Percentiles rank a stretch among this genome's conserved stretches.
Conservation (phyloP, 92 coral and sea anemone species). For the Anthopleura xanthogrammica region DNA sequence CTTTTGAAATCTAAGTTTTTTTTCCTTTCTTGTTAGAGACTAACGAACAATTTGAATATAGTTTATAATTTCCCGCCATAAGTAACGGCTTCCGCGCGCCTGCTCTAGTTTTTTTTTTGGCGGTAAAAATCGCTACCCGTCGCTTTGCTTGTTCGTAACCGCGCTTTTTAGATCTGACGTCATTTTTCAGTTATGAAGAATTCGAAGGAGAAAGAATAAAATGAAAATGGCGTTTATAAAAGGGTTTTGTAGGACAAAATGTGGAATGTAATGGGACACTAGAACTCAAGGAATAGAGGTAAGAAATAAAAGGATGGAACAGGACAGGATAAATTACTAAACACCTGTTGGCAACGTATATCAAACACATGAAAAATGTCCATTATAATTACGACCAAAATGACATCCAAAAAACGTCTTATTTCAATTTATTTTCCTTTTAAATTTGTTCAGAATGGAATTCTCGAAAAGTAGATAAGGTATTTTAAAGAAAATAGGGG, state of each 20-base stretch:
- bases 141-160: conserved; percentile 27
- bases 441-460: background rate
- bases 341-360: background rate
- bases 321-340: background rate
- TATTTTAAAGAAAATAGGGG: background rate
- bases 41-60: too few relatives aligned
- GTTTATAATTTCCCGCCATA: background rate
- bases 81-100: background rate
- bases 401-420: background rate
- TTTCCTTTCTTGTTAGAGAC: too few relatives aligned
- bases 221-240: conserved; percentile 21
- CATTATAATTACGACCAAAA: background rate
- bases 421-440: background rate
- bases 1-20: too few relatives aligned
- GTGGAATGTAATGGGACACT: conserved; percentile 5
- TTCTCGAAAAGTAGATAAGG: background rate
- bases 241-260: background rate
- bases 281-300: conserved; percentile 1
- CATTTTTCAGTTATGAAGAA: conserved; percentile 24
- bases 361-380: background rate
- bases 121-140: conserved; percentile 17
- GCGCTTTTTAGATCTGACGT: conserved; percentile 39
- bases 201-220: background rate
- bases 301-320: background rate
- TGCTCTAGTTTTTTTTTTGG: background rate